Base-by-base conservation (phyloP, 2,797 vertebrate genomes). In the Hemibagrus guttatus region DNA sequence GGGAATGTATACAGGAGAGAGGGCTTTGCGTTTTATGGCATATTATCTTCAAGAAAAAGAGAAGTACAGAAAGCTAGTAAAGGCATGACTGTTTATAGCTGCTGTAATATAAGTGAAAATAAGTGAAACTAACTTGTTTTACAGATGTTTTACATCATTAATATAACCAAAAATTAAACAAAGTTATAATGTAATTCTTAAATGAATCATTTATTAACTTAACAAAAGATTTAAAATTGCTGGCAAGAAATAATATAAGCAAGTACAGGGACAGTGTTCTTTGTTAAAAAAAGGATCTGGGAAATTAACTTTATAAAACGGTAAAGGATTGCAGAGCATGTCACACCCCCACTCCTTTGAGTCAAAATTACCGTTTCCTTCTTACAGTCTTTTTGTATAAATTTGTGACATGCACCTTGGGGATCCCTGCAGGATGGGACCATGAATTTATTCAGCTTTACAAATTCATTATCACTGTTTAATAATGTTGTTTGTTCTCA, bases 381-480 rank as follows among this genome's bases (percentile, higher is more conserved):
- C 68, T 74, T n/a, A 17, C 12, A 26, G 49, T 83, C 9, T 86
- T 54, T 80, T 61, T 54, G 13, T 63, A 14, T 23, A 13, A 61
- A 35, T 0, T 72, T 63, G 9, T 72, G 58, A 54, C 28, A 54
- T 63, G 52, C 21, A 80, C 64, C 13, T 39, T 58, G 0, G 31
- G 75, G 66, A 72, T 80, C 16, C 31, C 26, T 26, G 16, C n/a
- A 85, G 19, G 56, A 84, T 72, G 39, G 58, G 58, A 74, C 68
- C n/a, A 63, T 81, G 63, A 68, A 28, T 85, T 82, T 75, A 88
- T 82, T 82, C 49, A 88, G 78, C 86, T 82, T 80, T 85, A 87
- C 74, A 85, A 83, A 69, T 81, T 81, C 31, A 85, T 90, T 89
- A 89, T 87, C 63, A 86, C 86, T 85, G 61, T 88, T 82, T 79